phyloP scores from a whole-genome alignment of 2,113 vertebrate species.

The Zingel zingel region DNA sequence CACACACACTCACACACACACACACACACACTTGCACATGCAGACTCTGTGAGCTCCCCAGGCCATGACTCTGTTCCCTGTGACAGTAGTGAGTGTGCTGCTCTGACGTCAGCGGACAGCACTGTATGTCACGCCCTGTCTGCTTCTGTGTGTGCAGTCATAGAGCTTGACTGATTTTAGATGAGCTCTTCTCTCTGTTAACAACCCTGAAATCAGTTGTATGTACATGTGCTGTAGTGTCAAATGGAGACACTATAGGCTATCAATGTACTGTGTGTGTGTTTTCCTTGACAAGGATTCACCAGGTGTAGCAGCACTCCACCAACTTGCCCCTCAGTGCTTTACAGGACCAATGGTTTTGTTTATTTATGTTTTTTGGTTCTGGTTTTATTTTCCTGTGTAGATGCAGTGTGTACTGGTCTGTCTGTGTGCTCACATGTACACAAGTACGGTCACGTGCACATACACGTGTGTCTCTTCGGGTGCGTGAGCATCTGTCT shows the following conservation, averaged over 20 bases:
- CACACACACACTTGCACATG: constrained; percentile 51
- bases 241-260: constrained; percentile 5
- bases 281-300: constrained; percentile 31
- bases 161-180: constrained; percentile 39
- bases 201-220: constrained; percentile 15
- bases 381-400: constrained; percentile 9
- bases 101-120: constrained; percentile 73
- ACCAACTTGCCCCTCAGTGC: constrained; percentile 3
- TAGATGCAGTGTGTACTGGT: constrained; percentile 13
- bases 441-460: constrained; percentile 39
- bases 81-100: constrained; percentile 64
- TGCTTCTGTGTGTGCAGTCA: constrained; percentile 56
- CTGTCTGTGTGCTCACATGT: constrained; percentile 18
- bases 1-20: constrained; percentile 11
- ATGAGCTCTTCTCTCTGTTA: constrained; percentile 60
- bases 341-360: not conserved
- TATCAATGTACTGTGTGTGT: not conserved
- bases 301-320: constrained; percentile 45
- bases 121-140: constrained; percentile 64
- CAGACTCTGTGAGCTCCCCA: constrained; percentile 49
- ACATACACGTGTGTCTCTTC: constrained; percentile 32
- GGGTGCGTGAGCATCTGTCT: constrained; percentile 37
- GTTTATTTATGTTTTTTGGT: constrained; percentile 6
- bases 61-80: constrained; percentile 60
- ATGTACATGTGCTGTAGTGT: constrained; percentile 22